Evolutionary conservation across 1,140 invertebrate genomes (phyloP).

Genomic region (Neodiprion virginianus): DNA sequence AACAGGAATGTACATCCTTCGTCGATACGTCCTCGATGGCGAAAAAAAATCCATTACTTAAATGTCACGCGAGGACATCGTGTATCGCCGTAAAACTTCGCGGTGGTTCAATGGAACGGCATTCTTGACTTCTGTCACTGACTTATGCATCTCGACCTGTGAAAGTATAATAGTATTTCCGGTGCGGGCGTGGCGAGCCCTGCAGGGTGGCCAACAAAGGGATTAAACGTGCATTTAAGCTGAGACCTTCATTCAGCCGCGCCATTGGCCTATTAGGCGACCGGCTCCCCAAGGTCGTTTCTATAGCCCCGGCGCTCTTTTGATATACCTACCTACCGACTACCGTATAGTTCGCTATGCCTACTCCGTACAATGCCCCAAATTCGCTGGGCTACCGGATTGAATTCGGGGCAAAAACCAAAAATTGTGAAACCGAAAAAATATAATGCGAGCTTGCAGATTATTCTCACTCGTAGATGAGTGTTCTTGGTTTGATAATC

Average conservation of each 20-base stretch:
- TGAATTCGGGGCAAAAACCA: too few relatives aligned
- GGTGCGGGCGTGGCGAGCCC: constrained; percentile 21
- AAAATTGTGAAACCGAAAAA: too few relatives aligned
- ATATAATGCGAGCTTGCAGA: too few relatives aligned
- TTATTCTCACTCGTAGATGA: too few relatives aligned
- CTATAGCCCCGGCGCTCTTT: constrained; percentile 6
- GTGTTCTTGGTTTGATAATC: too few relatives aligned
- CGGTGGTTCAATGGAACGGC: constrained; percentile 12
- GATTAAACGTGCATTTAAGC: constrained; percentile 21
- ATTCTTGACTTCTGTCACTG: constrained; percentile 29
- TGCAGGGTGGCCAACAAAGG: constrained; percentile 9
- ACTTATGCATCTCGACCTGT: constrained; percentile 16
- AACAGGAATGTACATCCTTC: neutral
- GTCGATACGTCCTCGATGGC: neutral
- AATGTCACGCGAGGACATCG: too few relatives aligned
- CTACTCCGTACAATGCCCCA: neutral
- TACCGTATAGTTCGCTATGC: neutral
- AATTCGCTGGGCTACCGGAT: neutral
- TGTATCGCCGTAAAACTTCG: too few relatives aligned
- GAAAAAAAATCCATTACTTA: neutral
- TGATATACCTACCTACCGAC: constrained; percentile 6
- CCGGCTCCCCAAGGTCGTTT: neutral
- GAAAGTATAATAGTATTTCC: constrained; percentile 32
- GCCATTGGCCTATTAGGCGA: constrained; percentile 9
- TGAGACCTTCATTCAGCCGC: constrained; percentile 7